These are phyloP conservation scores for Crotalus tigris DNA, from an alignment of 2,113 vertebrate genomes.

Conservation along the genomic window DNA sequence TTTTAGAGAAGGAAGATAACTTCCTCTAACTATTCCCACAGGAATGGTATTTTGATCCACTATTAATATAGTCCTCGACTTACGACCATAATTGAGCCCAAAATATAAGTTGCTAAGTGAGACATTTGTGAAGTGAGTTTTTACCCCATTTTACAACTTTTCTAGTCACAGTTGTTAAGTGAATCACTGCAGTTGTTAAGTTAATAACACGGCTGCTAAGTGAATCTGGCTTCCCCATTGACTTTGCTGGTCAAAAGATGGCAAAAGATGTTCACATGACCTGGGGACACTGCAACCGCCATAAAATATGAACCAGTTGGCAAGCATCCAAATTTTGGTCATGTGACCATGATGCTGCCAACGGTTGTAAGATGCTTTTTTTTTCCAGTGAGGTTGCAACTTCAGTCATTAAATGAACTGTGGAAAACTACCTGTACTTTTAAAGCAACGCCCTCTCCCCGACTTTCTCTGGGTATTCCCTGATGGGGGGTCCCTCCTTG, in stretches of 20 bases:
- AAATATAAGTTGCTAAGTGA: not conserved
- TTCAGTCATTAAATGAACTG: not conserved
- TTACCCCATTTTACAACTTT: not conserved
- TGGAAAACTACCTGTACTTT: not conserved
- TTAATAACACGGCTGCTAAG: not conserved
- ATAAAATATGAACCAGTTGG: not conserved
- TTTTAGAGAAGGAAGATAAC: not conserved
- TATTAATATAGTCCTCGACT: not conserved
- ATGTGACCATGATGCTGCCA: not conserved
- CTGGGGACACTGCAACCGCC: not conserved
- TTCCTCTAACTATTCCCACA: not conserved
- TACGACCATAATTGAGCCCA: not conserved
- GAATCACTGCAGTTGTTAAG: not conserved
- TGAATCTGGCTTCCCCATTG: not conserved
- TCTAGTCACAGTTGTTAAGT: not conserved
- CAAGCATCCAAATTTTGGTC: not conserved
- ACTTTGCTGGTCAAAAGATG: not conserved
- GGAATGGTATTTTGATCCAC: not conserved
- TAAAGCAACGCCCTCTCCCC: not conserved
- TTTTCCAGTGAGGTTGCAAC: not conserved
- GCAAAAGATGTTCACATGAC: not conserved
- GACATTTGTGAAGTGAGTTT: not conserved
- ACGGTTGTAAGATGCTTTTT: not conserved
- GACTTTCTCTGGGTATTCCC: not conserved
- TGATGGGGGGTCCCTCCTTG: not conserved